Base-by-base conservation (phyloP, 2,797 vertebrate genomes). In the Rhinoraja longicauda region DNA sequence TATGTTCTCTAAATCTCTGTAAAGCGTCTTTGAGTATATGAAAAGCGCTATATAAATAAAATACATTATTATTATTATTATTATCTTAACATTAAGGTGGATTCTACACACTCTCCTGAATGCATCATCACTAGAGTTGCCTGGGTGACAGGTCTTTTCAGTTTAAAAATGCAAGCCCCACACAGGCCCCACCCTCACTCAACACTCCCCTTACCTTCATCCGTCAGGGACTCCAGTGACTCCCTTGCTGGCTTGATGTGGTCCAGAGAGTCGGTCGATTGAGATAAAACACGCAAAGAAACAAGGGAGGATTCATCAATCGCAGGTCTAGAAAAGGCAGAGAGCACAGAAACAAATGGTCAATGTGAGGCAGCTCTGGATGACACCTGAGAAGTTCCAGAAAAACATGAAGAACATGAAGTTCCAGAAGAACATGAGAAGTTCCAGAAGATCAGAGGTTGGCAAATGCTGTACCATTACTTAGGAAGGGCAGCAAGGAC, bases 251-350 rank as follows among this genome's bases (percentile, higher is more conserved):
- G 97, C 95, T 96, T 98, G 94, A 97, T 98, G 96, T 98, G 98
- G 96, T 98, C 97, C 93, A 99, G 97, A 32, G 98, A 99, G 96
- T 99, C 99, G 3, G 98, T 99, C 73, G 99, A 99, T 93, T 99
- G 98, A 0, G 98, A 99, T 90, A 99, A 97, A 95, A 97, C 98
- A 93, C 97, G 97, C 96, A 97, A 96, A 78, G 97, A 97, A 94
- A 97, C 97, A 86, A 98, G 96, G 93, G 98, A 97, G 93, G 94
- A 98, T 93, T 99, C 98, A 10, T 99, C 99, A 0, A 96, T 98
- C 95, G 97, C 97, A 88, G 98, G 97, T 92, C 98, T 99, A 95
- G 64, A 93, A 93, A 59, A 26, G 59, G n/a, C 13, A 62, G 86
- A 15, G 24, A n/a, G 12, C 21, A 24, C 24, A 73, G 19, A 84